These are phyloP conservation scores for Percina caprodes DNA, from an alignment of 2,113 vertebrate species.

Conservation along the genomic window DNA sequence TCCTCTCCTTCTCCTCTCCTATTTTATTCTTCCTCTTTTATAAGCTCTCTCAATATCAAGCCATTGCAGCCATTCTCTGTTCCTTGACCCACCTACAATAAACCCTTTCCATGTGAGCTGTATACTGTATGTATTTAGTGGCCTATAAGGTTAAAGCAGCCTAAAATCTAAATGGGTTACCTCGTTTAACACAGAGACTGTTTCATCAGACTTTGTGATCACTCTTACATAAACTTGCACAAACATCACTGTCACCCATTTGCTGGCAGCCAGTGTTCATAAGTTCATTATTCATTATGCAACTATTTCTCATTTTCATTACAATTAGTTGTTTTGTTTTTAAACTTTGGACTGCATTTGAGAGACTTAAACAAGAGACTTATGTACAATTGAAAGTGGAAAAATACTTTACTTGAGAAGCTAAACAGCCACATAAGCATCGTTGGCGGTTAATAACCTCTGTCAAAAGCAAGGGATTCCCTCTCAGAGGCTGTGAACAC, in stretches of 20 bases:
- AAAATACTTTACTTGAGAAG: slow-evolving; percentile 8
- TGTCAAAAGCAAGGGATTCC: slow-evolving; percentile 41
- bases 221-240: neutral
- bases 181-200: neutral
- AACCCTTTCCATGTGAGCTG: slow-evolving; percentile 34
- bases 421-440: neutral
- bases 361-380: neutral
- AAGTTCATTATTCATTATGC: neutral
- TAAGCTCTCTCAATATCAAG: slow-evolving; percentile 3
- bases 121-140: neutral
- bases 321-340: neutral
- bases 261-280: neutral
- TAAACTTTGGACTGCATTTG: neutral
- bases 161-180: neutral
- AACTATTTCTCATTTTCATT: neutral
- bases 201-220: slow-evolving; percentile 1
- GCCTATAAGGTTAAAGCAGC: slow-evolving; percentile 21
- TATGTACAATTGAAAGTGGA: neutral
- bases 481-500: slow-evolving; percentile 12
- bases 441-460: neutral
- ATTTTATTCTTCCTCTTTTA: neutral
- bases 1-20: neutral
- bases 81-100: slow-evolving; percentile 17
- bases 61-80: slow-evolving; percentile 20
- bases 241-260: neutral